A percentile compares a stretch with the other conserved stretches of the same genome.
phyloP scores from a whole-genome alignment of 2,888 invertebrate genomes.

The Chrysopilus asiliformis region DNA sequence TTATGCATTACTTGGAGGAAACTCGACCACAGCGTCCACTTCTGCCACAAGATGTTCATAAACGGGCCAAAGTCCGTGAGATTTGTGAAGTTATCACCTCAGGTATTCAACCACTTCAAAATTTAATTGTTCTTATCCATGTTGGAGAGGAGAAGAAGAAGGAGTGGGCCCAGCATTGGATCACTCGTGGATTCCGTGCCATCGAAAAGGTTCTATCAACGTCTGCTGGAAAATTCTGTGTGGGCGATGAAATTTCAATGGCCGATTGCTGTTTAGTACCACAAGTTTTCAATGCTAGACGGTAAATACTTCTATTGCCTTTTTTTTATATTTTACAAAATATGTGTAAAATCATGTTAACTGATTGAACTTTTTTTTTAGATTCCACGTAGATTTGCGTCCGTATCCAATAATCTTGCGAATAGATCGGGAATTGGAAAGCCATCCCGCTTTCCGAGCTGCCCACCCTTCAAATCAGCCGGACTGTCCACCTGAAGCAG shows the following conservation, averaged over 20 bases:
- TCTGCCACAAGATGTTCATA: conserved; percentile 77
- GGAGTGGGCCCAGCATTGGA: conserved; percentile 91
- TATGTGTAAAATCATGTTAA: not conserved
- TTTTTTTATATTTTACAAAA: not conserved
- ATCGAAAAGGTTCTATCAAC: conserved; percentile 75
- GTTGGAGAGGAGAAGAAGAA: conserved; percentile 80
- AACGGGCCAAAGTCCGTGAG: conserved; percentile 82
- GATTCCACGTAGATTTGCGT: conserved; percentile 84
- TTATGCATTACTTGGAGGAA: conserved; percentile 94
- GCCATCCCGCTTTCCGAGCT: conserved; percentile 79
- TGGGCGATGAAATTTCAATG: conserved; percentile 85
- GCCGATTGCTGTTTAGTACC: conserved; percentile 94
- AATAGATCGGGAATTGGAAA: conserved; percentile 72
- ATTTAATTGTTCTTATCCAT: conserved; percentile 72
- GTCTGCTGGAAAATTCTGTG: conserved; percentile 81
- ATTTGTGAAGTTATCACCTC: conserved; percentile 86
- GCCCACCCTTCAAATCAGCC: conserved; percentile 88
- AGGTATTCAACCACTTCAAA: conserved; percentile 94
- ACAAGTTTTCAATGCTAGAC: conserved; percentile 86
- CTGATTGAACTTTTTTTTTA: conserved; percentile 33
- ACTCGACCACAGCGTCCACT: conserved; percentile 72
- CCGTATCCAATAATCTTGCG: conserved; percentile 80
- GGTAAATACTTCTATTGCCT: conserved; percentile 38
- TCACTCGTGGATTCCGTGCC: conserved; percentile 76
- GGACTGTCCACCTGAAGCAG: conserved; percentile 83